These are phyloP conservation scores for Neogobius melanostomus DNA, from an alignment of 2,113 vertebrate genomes.

Conservation along the genomic window DNA sequence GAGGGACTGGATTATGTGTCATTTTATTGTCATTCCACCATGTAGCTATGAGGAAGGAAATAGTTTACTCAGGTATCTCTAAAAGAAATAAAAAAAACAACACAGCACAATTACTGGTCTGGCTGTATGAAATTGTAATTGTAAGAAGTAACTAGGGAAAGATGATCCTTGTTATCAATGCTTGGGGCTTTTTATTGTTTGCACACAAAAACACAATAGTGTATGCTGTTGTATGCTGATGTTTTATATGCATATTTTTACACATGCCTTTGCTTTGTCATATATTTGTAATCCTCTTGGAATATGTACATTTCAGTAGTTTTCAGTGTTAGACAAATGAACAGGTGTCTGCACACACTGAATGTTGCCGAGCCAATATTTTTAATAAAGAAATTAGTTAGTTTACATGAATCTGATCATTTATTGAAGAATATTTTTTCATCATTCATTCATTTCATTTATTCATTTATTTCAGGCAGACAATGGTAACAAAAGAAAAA, in stretches of 20 bases:
- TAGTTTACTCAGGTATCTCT: not conserved
- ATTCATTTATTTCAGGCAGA: too few relatives aligned
- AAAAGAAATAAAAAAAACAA: not conserved
- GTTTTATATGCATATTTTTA: slow-evolving; percentile 31
- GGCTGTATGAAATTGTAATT: too few relatives aligned
- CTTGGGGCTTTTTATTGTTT: too few relatives aligned
- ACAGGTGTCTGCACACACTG: slow-evolving; percentile 74
- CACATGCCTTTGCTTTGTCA: slow-evolving; percentile 1
- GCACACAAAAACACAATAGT: not conserved
- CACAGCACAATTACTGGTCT: not conserved
- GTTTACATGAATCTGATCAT: not conserved
- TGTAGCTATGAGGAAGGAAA: not conserved
- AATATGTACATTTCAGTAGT: slow-evolving; percentile 33
- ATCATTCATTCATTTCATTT: too few relatives aligned
- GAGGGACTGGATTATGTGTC: not conserved
- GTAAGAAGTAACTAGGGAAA: too few relatives aligned
- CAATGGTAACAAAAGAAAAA: too few relatives aligned
- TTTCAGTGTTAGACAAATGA: slow-evolving; percentile 33
- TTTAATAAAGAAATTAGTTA: slow-evolving; percentile 40
- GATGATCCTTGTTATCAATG: too few relatives aligned
- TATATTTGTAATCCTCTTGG: slow-evolving; percentile 9
- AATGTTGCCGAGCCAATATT: slow-evolving; percentile 22
- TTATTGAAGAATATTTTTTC: too few relatives aligned
- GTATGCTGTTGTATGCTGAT: slow-evolving; percentile 7
- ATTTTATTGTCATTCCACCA: not conserved